Base-by-base conservation (phyloP, 2,113 vertebrate species). In the Ceyx cyanopectus region DNA sequence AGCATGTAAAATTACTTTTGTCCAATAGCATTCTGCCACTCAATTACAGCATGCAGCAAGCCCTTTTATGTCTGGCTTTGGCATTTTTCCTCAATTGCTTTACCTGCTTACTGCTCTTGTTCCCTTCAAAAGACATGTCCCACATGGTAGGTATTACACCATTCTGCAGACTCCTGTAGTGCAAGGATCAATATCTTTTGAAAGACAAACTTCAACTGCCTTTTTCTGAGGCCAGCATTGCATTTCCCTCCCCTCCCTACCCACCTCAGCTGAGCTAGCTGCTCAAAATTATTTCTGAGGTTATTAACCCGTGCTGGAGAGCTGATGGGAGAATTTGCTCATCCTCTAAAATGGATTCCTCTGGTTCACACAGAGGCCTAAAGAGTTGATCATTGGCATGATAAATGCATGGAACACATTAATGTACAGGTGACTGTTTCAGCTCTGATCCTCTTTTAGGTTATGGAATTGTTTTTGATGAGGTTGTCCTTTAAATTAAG, bases 271-370 rank as follows among this genome's bases (percentile, higher is more conserved):
- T 0, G 7, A 11, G n/a, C 7, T 89, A 74, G 48, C 84, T 76
- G 65, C 0, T 7, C 67, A 80, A 66, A 82, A 51, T 32, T 5
- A 19, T 66, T 90, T 80, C 26, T 27, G 43, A 68, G 51, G 66
- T 70, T 75, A 80, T 81, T 87, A 93, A 85, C 63, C 85, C n/a
- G 50, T 1, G 2, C 65, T 13, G 40, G 73, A 30, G 21, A 79
- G 74, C 70, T 51, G 78, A 62, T 34, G 29, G 61, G 30, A 83
- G 56, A 50, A 77, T 50, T 61, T 21, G 7, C 48, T 53, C 78
- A 27, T 68, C 85, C 80, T 56, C 22, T 40, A 17, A 84, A 87
- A 92, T 53, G 24, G 78, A 94, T 81, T 67, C 79, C 92, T 88
- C 68, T 45, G 65, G 56, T 75, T 78, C 51, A 45, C 88, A n/a